Conservation (phyloP, 1,140 invertebrate genomes). For the Patella vulgata region DNA sequence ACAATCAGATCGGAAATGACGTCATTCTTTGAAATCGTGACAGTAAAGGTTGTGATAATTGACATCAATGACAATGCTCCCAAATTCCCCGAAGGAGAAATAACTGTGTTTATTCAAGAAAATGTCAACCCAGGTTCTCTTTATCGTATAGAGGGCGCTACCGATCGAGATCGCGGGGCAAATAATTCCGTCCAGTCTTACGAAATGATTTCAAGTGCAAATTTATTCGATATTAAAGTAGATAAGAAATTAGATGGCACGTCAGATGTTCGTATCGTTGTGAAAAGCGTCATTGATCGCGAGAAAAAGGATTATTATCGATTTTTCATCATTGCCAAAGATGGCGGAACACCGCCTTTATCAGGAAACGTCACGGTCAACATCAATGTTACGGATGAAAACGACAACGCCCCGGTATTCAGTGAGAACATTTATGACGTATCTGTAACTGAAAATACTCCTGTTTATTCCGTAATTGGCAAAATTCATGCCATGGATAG, state of each 20-base stretch:
- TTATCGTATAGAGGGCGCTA: conserved; percentile 71
- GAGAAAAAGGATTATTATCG: conserved; percentile 91
- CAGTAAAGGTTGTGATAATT: conserved; percentile 47
- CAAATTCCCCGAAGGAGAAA: conserved; percentile 71
- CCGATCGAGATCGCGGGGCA: conserved; percentile 71
- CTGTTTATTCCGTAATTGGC: conserved; percentile 80
- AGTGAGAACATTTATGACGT: conserved; percentile 41
- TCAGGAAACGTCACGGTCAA: conserved; percentile 56
- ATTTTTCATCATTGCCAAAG: conserved; percentile 84
- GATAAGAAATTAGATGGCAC: conserved; percentile 50
- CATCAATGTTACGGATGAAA: conserved; percentile 76
- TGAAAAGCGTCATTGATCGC: conserved; percentile 74
- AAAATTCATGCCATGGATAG: conserved; percentile 85
- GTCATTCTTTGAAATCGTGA: conserved; percentile 49
- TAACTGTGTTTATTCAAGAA: conserved; percentile 65
- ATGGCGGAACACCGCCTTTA: conserved; percentile 82
- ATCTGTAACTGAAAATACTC: conserved; percentile 33
- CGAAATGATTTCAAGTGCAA: conserved; percentile 43
- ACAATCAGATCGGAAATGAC: conserved; percentile 36
- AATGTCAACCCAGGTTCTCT: conserved; percentile 69
- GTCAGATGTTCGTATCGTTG: conserved; percentile 44
- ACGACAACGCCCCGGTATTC: conserved; percentile 93
- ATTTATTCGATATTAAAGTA: conserved; percentile 45
- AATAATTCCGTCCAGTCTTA: conserved; percentile 56
- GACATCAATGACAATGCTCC: conserved; percentile 97